phyloP scores from a whole-genome alignment of 2,888 invertebrate species.

The Artemia sp. region DNA sequence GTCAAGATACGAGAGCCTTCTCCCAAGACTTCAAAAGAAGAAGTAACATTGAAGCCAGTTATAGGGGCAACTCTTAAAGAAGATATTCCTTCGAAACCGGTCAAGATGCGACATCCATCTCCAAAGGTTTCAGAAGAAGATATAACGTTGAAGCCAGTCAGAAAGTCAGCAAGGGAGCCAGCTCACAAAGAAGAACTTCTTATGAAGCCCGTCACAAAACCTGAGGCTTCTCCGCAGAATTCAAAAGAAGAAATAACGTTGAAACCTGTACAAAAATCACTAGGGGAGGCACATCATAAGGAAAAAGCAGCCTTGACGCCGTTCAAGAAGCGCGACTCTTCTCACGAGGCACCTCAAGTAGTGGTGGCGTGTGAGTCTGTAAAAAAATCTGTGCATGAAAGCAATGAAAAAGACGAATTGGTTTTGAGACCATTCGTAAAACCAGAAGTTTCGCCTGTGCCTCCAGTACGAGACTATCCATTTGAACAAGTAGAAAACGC shows the following conservation, averaged over 20 bases:
- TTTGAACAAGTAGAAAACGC: neutral
- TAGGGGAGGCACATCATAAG: neutral
- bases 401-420: neutral
- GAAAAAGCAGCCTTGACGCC: neutral
- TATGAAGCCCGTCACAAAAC: conserved; percentile 14
- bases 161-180: neutral
- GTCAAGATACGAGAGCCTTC: neutral
- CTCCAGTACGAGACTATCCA: neutral
- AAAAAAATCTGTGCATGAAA: neutral
- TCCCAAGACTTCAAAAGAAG: neutral
- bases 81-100: neutral
- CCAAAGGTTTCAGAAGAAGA: neutral
- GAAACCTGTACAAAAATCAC: neutral
- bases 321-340: neutral
- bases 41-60: conserved; percentile 11
- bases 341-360: neutral
- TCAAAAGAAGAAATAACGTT: neutral
- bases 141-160: neutral
- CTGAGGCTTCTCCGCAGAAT: neutral
- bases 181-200: neutral
- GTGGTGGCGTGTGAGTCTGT: neutral
- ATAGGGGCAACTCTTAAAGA: neutral
- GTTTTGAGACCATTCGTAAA: neutral
- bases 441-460: neutral
- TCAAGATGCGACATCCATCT: neutral